Evolutionary conservation across 1,140 invertebrate genomes (phyloP), one percentile per base, ranked within the genome.

Genomic region (Penaeus japonicus): DNA sequence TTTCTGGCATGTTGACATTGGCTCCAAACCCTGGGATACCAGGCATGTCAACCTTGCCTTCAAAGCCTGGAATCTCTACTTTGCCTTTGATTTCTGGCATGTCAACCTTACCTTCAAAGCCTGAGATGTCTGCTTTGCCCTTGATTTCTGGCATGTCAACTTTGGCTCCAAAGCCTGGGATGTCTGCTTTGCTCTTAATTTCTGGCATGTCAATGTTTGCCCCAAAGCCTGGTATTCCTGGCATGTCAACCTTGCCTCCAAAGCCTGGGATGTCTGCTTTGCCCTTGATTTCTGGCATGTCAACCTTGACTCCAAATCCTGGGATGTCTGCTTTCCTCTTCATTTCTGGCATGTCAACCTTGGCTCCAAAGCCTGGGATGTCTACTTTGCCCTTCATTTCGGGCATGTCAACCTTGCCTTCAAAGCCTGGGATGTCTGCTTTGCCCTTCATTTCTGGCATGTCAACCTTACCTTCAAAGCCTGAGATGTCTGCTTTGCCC

Each of bases 301-400:
- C 84, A 35, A 57, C 22, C 27, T 85, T 78, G 5, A 7, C 84
- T 35, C 39, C 75, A 78, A 35, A 24, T 20, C 39, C 24, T 4
- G 73, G 54, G 1, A 57, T 55, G 4, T 4, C 39, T 7, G 4
- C 39, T 7, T 10, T 39, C 4, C 39, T 17, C 35, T 78, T 78
- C 5, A 78, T 10, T 39, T 65, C 81, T 59, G 81, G 82, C 20
- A 70, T 35, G 47, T 84, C 82, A 32, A 62, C 59, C 57, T 84
- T 70, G 20, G 39, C 32, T 20, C 70, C 57, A 39, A 39, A 27
- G 73, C 20, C 18, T 77, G 47, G 39, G 4, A 1, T 39, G 5
- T 3, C 39, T 7, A 39, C 39, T 7, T 10, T 39, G 39, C 39
- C 39, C 39, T 39, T 39, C 4, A 39, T 39, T 39, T 39, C 39